Base-by-base conservation (phyloP, 2,113 vertebrate genomes). In the Brachirus orientalis region DNA sequence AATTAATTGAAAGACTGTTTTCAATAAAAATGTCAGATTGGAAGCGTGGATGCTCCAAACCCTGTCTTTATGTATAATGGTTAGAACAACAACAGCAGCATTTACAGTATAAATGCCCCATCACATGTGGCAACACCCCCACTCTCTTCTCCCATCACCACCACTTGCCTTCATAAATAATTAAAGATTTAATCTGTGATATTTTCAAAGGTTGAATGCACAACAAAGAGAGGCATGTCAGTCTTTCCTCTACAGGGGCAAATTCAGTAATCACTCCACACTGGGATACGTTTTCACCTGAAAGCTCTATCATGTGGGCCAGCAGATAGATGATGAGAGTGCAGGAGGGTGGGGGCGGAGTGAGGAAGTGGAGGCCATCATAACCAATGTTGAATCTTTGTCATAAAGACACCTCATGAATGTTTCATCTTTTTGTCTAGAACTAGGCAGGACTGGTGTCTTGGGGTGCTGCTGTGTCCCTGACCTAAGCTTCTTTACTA, bases 171-270 rank as follows among this genome's bases (percentile, higher is more conserved):
- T 92, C 95, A 96, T 97, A 95, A 96, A 96, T 97, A 95, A 96
- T 96, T 95, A 95, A 96, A 92, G 95, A 95, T 93, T 91, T 96
- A 96, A 95, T 96, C 94, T 94, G 91, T 96, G 95, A 94, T 98
- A 96, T 97, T 97, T 96, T 85, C 75, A 92, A 97, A 98, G 96
- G 96, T 96, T 95, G 95, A 85, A 82, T 75, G 87, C 91, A 93
- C 92, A 93, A 94, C 94, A 94, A 95, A 90, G 82, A 86, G 54
- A 82, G 81, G 91, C 89, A 90, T 84, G 88, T 74, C 88, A 87
- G 65, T 79, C 67, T 69, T 77, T 76, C 72, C 84, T 83, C 74
- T 75, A 78, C 72, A 82, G 62, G 69, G 67, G 69, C 66, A 33
- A 61, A 52, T 58, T 80, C 19, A 20, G 75, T 80, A 82, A 80